Evolutionary conservation across 2,888 invertebrate genomes (phyloP).

Genomic region (Cactoblastis cactorum): DNA sequence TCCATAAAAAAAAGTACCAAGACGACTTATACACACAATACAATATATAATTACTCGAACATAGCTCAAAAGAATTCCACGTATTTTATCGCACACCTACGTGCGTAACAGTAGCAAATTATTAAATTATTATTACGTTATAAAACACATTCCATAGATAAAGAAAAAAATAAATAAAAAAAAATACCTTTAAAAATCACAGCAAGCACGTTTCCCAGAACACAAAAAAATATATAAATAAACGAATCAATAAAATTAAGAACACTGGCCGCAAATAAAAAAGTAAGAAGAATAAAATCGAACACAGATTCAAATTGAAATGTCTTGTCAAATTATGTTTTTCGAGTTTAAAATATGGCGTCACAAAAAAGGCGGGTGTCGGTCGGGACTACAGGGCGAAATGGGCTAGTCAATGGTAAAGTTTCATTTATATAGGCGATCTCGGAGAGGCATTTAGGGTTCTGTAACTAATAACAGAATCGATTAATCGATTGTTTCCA

Average conservation of each 20-base stretch:
- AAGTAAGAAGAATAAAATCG: background rate
- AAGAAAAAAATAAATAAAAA: conserved; percentile 18
- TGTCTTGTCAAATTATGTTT: background rate
- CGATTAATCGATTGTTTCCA: too few relatives aligned
- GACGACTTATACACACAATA: background rate
- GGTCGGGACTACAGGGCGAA: conserved; percentile 40
- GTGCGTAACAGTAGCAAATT: too few relatives aligned
- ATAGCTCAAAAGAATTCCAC: background rate
- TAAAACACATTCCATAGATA: conserved; percentile 8
- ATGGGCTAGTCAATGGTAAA: conserved; percentile 43
- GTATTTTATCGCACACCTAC: conserved; percentile 1
- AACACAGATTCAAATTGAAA: background rate
- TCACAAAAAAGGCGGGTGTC: background rate
- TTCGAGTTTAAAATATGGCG: background rate
- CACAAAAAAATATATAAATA: conserved; percentile 22
- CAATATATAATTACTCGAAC: too few relatives aligned
- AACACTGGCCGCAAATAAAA: conserved; percentile 24
- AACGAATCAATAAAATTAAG: conserved; percentile 24
- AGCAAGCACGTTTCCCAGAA: conserved; percentile 20
- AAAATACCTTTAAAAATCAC: conserved; percentile 34
- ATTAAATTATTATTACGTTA: conserved; percentile 8
- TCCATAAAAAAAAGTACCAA: background rate
- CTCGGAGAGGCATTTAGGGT: background rate
- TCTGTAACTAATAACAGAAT: background rate
- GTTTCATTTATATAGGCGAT: conserved; percentile 45